Percentiles rank a stretch among this genome's conserved stretches.
phyloP scores from a whole-genome alignment of 2,113 vertebrate species.

The Lagopus muta region DNA sequence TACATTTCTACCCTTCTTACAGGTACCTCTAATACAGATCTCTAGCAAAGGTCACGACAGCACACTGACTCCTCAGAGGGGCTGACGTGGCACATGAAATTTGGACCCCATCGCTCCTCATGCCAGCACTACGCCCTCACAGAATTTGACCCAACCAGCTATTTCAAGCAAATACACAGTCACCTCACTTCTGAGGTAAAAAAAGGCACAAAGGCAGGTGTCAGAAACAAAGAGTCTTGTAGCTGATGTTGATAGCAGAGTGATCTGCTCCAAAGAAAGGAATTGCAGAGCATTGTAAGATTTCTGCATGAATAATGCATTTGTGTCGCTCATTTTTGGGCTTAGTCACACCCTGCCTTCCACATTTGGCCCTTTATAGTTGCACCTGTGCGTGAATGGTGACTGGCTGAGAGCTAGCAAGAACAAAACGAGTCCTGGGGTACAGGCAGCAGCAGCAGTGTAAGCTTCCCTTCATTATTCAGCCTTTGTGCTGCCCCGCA shows the following conservation, averaged over 20 bases:
- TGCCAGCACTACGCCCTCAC: not conserved
- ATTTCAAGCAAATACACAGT: not conserved
- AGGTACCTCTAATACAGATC: not conserved
- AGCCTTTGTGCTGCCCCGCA: constrained; percentile 2
- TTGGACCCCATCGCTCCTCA: fast-evolving
- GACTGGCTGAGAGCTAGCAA: constrained; percentile 37
- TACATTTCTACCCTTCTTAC: not conserved
- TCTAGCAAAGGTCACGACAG: not conserved
- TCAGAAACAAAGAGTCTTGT: constrained; percentile 39
- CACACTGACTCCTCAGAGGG: not conserved
- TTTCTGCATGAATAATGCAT: constrained; percentile 62
- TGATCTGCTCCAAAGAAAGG: constrained; percentile 43
- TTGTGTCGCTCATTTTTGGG: constrained; percentile 52
- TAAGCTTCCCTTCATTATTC: constrained; percentile 49
- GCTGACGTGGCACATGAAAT: not conserved
- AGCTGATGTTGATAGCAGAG: not conserved
- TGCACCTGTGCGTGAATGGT: constrained; percentile 66
- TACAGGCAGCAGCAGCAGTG: not conserved
- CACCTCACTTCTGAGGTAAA: not conserved
- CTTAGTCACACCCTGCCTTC: constrained; percentile 70
- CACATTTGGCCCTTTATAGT: constrained; percentile 58
- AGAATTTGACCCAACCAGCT: not conserved
- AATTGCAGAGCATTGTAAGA: constrained; percentile 21
- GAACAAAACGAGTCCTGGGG: not conserved
- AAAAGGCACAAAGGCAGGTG: constrained; percentile 56